Base-by-base conservation (phyloP, 92 coral and sea anemone genomes). In the Palythoa caribaeorum region DNA sequence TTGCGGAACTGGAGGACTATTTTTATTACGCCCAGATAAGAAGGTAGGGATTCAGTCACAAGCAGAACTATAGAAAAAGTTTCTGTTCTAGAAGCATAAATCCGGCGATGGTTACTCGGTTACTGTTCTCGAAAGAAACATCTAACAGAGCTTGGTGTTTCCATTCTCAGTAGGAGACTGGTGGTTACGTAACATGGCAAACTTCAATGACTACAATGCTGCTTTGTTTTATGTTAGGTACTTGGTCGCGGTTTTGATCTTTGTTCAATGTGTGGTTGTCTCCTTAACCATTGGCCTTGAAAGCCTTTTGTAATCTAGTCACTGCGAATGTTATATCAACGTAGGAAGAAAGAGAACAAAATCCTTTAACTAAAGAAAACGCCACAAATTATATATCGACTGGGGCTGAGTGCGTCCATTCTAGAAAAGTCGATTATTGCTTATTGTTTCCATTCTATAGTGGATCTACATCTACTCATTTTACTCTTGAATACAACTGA, bases 11-110 rank as follows among this genome's bases (percentile, higher is more conserved):
- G 54, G 98, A 97, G 73, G 99, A 97, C 77, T 97, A 95, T 51
- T 97, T 97, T 92, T 97, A 97, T 90, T 97, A 97, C 78, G 98
- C 99, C 21, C 98, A 95, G 89, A 89, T 97, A 37, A 94, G 99
- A 89, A 93, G 95, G 98, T 95, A 83, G 59, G 92, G 7, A 44
- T 44, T 44, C 50, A 44, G 50, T 44, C 50, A 44, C 20, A 19
- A 1, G 70, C 20, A 63, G n/a, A 6, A n/a, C 5, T 14, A 16
- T 16, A 6, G 70, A 6, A 16, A 16, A n/a, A 16, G 9, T 1
- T 38, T 54, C 15, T 35, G 28, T 19, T 28, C 12, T 55, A 14
- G 65, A 13, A 2, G 8, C 38, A 10, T 19, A 4, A 44, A 44
- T 44, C 48, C n/a, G n/a, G n/a, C n/a, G 48, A 44, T 4, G 48